Evolutionary conservation across 2,888 invertebrate species (phyloP).

Genomic region (Creontiades dilutus): DNA sequence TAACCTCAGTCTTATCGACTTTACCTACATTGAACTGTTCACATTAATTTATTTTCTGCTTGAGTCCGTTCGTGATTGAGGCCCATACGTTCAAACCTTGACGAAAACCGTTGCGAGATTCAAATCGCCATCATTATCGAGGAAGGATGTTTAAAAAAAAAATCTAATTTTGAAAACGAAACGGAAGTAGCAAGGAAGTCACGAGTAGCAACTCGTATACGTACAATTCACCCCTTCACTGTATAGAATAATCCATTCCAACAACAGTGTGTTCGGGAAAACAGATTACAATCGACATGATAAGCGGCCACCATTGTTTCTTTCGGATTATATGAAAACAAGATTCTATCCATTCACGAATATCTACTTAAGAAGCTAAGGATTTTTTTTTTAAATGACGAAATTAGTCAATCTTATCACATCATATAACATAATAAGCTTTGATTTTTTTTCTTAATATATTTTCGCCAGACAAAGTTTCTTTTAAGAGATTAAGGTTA

Average conservation of each 20-base stretch:
- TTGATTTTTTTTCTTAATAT: neutral
- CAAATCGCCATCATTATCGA: neutral
- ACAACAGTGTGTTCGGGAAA: constrained; percentile 6
- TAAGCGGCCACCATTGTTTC: neutral
- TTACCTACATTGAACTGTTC: too few relatives aligned
- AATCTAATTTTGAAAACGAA: constrained; percentile 18
- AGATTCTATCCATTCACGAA: neutral
- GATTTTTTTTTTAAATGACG: neutral
- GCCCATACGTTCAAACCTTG: neutral
- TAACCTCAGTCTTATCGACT: too few relatives aligned
- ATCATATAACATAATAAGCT: neutral
- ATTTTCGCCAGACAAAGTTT: neutral
- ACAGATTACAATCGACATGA: constrained; percentile 28
- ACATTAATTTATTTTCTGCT: too few relatives aligned
- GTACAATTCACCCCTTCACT: neutral
- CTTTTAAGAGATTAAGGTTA: neutral
- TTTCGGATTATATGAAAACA: neutral
- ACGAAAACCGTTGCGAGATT: constrained; percentile 10
- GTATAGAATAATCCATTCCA: neutral
- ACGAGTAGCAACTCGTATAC: neutral
- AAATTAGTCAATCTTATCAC: neutral
- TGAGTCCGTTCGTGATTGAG: neutral
- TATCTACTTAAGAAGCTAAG: neutral
- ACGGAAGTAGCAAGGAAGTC: constrained; percentile 8
- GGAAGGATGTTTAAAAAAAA: neutral